A percentile compares a stretch with the other conserved stretches of the same genome.
These are phyloP conservation scores for Mactra quadrangularis DNA, from an alignment of 1,140 invertebrate species.

Conservation along the genomic window DNA sequence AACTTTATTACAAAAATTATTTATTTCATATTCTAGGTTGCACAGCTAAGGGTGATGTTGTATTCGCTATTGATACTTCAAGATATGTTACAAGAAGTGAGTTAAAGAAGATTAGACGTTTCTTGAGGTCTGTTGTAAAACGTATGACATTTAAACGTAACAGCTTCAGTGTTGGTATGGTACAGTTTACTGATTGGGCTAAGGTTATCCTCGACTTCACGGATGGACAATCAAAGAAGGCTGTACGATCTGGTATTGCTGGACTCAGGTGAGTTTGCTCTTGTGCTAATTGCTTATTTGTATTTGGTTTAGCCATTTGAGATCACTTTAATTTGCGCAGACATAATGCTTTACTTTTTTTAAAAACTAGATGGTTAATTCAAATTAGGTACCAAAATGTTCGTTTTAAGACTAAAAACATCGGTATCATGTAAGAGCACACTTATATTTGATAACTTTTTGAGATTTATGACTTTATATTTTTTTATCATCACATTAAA, in stretches of 20 bases:
- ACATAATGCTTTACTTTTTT: too few species aligned
- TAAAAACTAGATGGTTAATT: too few species aligned
- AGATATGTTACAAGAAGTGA: slow-evolving; percentile 72
- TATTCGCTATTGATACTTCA: slow-evolving; percentile 78
- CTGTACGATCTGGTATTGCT: slow-evolving; percentile 69
- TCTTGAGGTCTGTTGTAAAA: slow-evolving; percentile 70
- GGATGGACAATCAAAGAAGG: slow-evolving; percentile 69
- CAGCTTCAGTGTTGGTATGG: slow-evolving; percentile 73
- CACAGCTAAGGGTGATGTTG: slow-evolving; percentile 72
- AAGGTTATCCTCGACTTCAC: slow-evolving; percentile 67
- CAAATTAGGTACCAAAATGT: too few species aligned
- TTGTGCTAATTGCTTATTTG: too few species aligned
- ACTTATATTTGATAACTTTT: too few species aligned
- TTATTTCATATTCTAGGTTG: slow-evolving; percentile 75
- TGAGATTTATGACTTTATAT: too few species aligned
- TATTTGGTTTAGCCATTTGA: too few species aligned
- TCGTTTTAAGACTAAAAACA: too few species aligned
- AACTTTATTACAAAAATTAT: too few species aligned
- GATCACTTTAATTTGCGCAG: not conserved
- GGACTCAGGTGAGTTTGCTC: slow-evolving; percentile 76
- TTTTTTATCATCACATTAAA: too few species aligned
- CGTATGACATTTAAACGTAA: slow-evolving; percentile 70
- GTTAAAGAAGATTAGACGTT: slow-evolving; percentile 71
- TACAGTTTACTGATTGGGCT: slow-evolving; percentile 67
- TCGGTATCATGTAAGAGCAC: too few species aligned